Conservation (phyloP, 2,797 vertebrate species). For the Leucoraja ocellata region DNA sequence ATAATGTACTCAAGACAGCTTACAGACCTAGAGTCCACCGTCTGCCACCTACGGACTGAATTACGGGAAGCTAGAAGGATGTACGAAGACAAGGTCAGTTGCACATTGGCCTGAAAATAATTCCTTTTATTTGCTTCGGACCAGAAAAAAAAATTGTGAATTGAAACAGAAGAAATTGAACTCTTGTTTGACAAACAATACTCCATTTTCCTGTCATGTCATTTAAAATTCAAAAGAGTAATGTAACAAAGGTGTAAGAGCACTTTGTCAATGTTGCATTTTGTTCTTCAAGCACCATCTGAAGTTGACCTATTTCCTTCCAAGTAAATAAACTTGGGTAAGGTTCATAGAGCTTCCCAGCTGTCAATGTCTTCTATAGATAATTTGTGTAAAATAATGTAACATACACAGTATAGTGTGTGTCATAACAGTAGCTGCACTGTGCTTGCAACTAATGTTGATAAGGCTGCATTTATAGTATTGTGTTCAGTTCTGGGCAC, state of each 20-base stretch:
- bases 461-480: no score
- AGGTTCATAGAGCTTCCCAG: background rate
- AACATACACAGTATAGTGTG: background rate
- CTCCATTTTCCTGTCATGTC: background rate
- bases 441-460: background rate
- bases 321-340: background rate
- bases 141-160: background rate
- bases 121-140: background rate
- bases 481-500: no score
- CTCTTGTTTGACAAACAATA: background rate
- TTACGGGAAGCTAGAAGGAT: slow-evolving; percentile 50
- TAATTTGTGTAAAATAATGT: background rate
- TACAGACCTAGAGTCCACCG: slow-evolving; percentile 55
- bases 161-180: background rate
- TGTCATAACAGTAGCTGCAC: background rate
- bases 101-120: background rate
- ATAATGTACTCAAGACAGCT: slow-evolving; percentile 52
- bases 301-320: background rate
- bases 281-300: background rate
- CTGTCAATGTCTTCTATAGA: background rate
- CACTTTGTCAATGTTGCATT: no score
- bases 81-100: slow-evolving; percentile 59
- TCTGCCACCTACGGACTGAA: slow-evolving; percentile 54
- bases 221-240: background rate
- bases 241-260: background rate